Evolutionary conservation across 2,888 invertebrate species (phyloP).

Genomic region (Eristalis arbustorum): DNA sequence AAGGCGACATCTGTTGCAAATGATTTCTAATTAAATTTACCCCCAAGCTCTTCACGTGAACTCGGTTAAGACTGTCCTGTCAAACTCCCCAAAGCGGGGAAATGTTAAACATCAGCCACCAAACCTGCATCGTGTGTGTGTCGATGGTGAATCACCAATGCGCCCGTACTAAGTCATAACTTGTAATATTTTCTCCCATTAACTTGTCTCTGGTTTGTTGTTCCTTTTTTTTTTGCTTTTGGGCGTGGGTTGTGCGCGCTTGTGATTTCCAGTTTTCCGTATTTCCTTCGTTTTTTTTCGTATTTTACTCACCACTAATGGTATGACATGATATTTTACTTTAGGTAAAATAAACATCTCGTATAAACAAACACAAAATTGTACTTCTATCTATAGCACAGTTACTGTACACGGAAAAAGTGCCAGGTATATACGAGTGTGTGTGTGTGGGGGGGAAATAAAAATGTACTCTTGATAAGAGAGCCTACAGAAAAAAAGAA

Average conservation of each 20-base stretch:
- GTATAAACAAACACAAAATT: conserved; percentile 21
- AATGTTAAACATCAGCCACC: background rate
- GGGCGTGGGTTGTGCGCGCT: conserved; percentile 20
- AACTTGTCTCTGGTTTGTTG: background rate
- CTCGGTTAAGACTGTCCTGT: background rate
- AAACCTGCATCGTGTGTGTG: background rate
- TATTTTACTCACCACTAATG: conserved; percentile 24
- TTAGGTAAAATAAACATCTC: conserved; percentile 44
- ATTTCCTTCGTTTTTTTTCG: background rate
- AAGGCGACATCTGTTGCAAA: background rate
- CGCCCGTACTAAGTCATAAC: background rate
- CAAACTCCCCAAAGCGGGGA: background rate
- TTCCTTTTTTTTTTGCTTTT: conserved; percentile 2
- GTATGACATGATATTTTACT: conserved; percentile 61
- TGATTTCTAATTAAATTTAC: background rate
- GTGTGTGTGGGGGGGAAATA: background rate
- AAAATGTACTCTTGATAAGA: conserved; percentile 43
- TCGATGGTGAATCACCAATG: background rate
- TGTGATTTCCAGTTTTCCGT: background rate
- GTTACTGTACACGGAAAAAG: background rate
- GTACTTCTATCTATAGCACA: background rate
- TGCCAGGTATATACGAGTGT: background rate
- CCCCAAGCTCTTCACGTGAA: background rate
- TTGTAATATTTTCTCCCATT: background rate
- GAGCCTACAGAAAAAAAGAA: conserved; percentile 13